Percentiles rank a stretch among this genome's conserved stretches.
Evolutionary conservation across 1,140 invertebrate genomes (phyloP).

Genomic region (Epicauta chinensis): DNA sequence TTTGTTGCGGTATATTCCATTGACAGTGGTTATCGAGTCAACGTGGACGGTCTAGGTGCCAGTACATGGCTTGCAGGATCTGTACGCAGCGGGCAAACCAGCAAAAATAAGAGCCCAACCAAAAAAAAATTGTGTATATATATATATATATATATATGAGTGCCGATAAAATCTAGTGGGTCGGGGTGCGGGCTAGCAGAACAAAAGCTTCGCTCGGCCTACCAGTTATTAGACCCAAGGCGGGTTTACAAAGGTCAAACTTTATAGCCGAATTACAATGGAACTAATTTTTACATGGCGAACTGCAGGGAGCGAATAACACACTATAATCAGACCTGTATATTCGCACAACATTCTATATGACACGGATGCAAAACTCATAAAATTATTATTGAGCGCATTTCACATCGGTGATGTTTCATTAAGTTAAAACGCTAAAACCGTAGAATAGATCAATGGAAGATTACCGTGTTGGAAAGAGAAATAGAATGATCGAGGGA

Average conservation of each 20-base stretch:
- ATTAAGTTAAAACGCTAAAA: too few species aligned
- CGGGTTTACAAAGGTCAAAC: conserved; percentile 32
- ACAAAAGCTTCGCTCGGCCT: conserved; percentile 39
- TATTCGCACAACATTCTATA: too few species aligned
- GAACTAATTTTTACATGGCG: conserved; percentile 30
- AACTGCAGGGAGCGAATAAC: too few species aligned
- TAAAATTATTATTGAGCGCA: too few species aligned
- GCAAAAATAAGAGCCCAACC: conserved; percentile 44
- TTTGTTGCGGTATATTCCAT: conserved; percentile 31
- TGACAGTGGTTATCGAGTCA: conserved; percentile 33
- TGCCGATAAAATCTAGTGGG: conserved; percentile 42
- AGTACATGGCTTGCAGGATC: conserved; percentile 42
- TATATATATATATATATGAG: conserved; percentile 32
- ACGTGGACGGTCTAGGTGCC: conserved; percentile 41
- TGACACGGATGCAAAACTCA: too few species aligned
- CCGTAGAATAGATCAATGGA: too few species aligned
- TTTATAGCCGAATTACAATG: conserved; percentile 38
- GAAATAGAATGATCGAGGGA: too few species aligned
- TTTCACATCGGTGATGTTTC: too few species aligned
- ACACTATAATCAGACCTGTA: too few species aligned
- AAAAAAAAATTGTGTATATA: conserved; percentile 23
- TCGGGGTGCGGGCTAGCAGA: conserved; percentile 38
- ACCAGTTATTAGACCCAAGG: conserved; percentile 38
- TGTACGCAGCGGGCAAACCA: conserved; percentile 41
- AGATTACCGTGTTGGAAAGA: too few species aligned